Conservation (phyloP, 2,797 vertebrate genomes). For the Coreius guichenoti region DNA sequence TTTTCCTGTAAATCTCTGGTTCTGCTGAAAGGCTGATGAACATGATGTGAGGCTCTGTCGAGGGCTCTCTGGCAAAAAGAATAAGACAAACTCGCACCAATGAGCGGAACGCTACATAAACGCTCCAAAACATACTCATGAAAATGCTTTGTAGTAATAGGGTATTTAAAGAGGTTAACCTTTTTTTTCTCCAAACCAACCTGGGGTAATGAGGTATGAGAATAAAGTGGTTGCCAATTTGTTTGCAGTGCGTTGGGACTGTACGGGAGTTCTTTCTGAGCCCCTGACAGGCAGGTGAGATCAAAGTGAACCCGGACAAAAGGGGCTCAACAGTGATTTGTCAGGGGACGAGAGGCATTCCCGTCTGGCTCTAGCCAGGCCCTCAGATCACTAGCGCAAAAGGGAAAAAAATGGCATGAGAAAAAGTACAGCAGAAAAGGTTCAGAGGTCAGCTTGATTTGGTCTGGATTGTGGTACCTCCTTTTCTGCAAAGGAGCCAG, state of each 20-base stretch:
- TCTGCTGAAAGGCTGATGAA: constrained; percentile 35
- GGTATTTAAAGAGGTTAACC: constrained; percentile 70
- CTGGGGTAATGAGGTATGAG: constrained; percentile 74
- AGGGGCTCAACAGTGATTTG: constrained; percentile 91
- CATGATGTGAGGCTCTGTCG: constrained; percentile 16
- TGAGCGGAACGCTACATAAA: constrained; percentile 10
- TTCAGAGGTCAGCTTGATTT: constrained; percentile 93
- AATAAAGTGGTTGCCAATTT: constrained; percentile 88
- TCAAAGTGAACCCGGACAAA: constrained; percentile 90
- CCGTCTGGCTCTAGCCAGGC: constrained; percentile 82
- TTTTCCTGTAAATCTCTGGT: constrained; percentile 43
- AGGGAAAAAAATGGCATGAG: constrained; percentile 81
- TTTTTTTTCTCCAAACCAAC: constrained; percentile 61
- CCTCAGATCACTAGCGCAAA: constrained; percentile 86
- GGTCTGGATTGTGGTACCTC: constrained; percentile 85
- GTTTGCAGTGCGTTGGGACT: constrained; percentile 88
- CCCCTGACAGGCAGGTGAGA: constrained; percentile 95
- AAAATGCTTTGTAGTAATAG: constrained; percentile 14
- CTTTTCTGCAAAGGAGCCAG: constrained; percentile 73
- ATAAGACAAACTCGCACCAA: constrained; percentile 13
- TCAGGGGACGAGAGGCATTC: constrained; percentile 89
- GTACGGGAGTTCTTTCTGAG: constrained; percentile 85
- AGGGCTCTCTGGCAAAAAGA: constrained; percentile 37
- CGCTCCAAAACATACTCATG: background rate
- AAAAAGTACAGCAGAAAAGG: constrained; percentile 89